Base-by-base conservation (phyloP, 2,113 vertebrate genomes). In the Cyphomyrus plagiostoma region DNA sequence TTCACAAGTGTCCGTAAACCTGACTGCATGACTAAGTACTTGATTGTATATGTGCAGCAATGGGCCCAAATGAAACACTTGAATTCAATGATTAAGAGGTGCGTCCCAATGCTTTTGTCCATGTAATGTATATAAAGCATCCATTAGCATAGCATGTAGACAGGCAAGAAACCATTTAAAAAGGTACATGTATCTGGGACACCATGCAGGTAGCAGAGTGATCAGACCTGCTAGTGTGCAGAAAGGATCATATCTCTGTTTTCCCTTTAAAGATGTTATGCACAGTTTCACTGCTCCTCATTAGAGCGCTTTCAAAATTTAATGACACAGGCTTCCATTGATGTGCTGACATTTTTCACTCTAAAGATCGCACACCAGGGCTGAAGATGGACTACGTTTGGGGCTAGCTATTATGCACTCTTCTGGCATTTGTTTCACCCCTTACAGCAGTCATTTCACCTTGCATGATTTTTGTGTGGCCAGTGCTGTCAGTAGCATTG, bases 251-350 rank as follows among this genome's bases (percentile, higher is more conserved):
- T 70, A 70, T 70, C 30, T 19, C 6, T 80, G 35, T 80, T 19
- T 46, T 84, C 82, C 82, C 45, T 46, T 23, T 48, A 84, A 84
- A 84, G 45, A 84, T n/a, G 45, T 30, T 70, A 30, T 70, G 62
- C 62, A 30, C 26, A 70, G 82, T 48, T n/a, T 84, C 45, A 45
- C 45, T 84, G 21, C 82, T 48, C 35, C 82, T 84, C 82, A 84
- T 84, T 84, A 84, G 82, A 84, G 82, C 45, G 17, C 82, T 48
- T 84, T 84, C 82, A 84, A 84, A 70, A 84, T 84, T 84, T 84
- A 84, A 84, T 84, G 82, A 84, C 82, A 84, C 21, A n/a, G 82
- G 82, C 82, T 23, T 26, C 82, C 82, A 84, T 23, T 84, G 82
- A 84, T 84, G 82, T n/a, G 42, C 19, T 84, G 82, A 84, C 82